These are phyloP conservation scores for Saguinus imperator DNA, from an alignment of 2,113 vertebrate species.

Conservation along the genomic window DNA sequence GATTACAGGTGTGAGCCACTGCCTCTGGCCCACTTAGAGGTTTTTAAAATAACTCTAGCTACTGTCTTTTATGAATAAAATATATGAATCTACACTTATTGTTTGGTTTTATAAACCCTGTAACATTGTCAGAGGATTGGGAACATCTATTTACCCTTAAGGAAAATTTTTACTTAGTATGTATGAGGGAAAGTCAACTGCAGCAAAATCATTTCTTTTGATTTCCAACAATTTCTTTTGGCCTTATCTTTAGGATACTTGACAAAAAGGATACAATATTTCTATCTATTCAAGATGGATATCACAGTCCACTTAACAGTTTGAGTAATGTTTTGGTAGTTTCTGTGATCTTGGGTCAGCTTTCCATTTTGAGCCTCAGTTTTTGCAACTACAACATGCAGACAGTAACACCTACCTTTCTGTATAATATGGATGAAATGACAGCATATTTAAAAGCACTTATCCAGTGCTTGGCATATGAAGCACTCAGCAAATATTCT, in stretches of 20 bases:
- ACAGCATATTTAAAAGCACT: background rate
- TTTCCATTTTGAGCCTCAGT: background rate
- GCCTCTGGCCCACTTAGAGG: background rate
- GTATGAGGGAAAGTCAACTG: background rate
- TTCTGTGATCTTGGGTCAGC: background rate
- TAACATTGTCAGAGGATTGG: background rate
- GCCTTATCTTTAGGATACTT: background rate
- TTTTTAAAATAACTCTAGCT: background rate
- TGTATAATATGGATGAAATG: background rate
- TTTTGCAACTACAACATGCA: background rate
- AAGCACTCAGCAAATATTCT: background rate
- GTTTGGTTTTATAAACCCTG: background rate
- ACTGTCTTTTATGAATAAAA: constrained; percentile 10
- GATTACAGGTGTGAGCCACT: too few species aligned
- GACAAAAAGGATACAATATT: background rate
- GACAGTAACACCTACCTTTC: background rate
- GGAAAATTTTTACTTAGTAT: background rate
- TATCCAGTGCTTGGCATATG: background rate
- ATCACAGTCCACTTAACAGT: background rate
- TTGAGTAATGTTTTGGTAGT: background rate
- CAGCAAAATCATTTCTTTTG: background rate
- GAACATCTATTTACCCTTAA: background rate
- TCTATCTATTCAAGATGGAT: background rate
- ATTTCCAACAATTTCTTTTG: background rate
- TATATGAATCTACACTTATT: background rate